phyloP scores from a whole-genome alignment of 2,797 vertebrate genomes.

The Nasua narica region DNA sequence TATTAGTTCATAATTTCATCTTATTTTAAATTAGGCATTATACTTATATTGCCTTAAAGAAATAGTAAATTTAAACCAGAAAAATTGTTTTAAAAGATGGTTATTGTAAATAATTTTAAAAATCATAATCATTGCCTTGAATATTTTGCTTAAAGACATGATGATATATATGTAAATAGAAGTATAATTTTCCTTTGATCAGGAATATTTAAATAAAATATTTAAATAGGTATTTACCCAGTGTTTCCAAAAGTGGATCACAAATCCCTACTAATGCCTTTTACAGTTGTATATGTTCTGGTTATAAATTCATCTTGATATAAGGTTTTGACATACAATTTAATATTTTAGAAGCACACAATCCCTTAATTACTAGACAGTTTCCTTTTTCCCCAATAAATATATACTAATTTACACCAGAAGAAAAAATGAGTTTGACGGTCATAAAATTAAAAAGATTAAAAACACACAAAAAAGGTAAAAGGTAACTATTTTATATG shows the following conservation, averaged over 20 bases:
- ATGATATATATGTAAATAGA: background rate
- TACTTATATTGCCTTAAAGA: background rate
- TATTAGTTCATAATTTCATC: background rate
- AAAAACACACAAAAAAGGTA: background rate
- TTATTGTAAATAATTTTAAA: background rate
- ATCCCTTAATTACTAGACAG: background rate
- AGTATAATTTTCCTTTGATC: background rate
- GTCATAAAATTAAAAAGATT: background rate
- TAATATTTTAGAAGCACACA: background rate
- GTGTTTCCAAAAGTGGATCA: background rate
- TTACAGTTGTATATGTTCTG: background rate
- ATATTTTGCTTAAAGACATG: background rate
- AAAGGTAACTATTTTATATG: background rate
- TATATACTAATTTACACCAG: background rate
- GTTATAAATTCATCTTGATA: background rate
- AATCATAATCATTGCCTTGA: background rate
- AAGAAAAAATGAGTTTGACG: background rate
- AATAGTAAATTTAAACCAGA: background rate
- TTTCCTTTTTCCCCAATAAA: background rate
- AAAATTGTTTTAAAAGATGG: background rate
- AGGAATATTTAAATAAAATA: background rate
- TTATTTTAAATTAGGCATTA: background rate
- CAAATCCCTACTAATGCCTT: background rate
- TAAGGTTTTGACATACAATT: background rate
- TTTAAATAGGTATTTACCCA: background rate